phyloP scores from a whole-genome alignment of 2,797 vertebrate genomes.

The Valencia hispanica region DNA sequence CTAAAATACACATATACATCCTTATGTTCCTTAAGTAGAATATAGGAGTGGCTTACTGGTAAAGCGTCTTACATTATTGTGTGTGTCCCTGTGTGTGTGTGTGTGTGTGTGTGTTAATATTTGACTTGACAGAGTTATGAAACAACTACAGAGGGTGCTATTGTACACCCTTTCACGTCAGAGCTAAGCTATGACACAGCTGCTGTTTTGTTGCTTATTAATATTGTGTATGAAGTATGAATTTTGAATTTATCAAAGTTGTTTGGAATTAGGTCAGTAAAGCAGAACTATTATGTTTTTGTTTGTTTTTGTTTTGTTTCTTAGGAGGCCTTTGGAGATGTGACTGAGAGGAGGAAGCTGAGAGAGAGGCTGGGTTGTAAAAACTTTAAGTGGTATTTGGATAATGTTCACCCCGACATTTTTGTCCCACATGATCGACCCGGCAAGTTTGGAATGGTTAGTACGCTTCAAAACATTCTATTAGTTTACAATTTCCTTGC shows the following conservation, averaged over 20 bases:
- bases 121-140: background rate
- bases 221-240: background rate
- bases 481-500: no score
- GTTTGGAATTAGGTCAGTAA: background rate
- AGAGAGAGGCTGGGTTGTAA: conserved; percentile 88
- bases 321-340: conserved; percentile 94
- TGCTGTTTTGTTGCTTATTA: conserved; percentile 2
- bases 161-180: conserved; percentile 19
- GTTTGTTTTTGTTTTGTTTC: conserved; percentile 42
- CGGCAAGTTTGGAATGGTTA: conserved; percentile 96
- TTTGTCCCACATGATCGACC: conserved; percentile 89
- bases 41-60: background rate
- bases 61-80: background rate
- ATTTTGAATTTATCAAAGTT: background rate
- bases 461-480: background rate
- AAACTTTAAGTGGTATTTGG: conserved; percentile 93
- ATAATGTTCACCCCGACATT: conserved; percentile 92
- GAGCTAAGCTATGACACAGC: background rate
- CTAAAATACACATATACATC: background rate
- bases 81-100: no score
- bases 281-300: background rate
- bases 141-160: conserved; percentile 49
- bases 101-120: no score
- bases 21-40: conserved; percentile 8
- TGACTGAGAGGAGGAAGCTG: conserved; percentile 87